Evolutionary conservation across 2,888 invertebrate species (phyloP), one percentile per base, ranked within the genome.

Genomic region (Eucriotettix oculatus): DNA sequence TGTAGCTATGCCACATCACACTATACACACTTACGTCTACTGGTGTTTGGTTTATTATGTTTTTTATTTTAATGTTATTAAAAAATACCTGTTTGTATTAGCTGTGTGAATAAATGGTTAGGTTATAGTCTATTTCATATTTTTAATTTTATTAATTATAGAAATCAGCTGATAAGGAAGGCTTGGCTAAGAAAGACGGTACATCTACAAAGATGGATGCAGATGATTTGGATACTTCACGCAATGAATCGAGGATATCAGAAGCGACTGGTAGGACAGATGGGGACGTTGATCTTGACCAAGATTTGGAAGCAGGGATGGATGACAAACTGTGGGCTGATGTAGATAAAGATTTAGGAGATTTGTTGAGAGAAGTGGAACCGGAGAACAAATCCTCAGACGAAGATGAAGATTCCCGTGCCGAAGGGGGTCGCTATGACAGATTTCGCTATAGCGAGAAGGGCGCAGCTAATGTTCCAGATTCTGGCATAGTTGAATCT

Each of bases 271-370:
- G 29, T 29, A 16, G 57, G 44, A 10, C 52, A 10, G 40, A 53
- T 17, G 58, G 10, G 29, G 61, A 43, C 62, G 66, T 75, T 41
- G 82, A 77, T 44, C 10, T 60, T 40, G 71, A 71, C 42, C 68
- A 69, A 12, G 73, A 75, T n/a, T 54, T 59, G 54, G 61, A 61
- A 54, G 42, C 53, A 42, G 80, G 75, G 62, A 62, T 65, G 58
- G 83, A 84, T 66, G 86, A 86, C 67, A 86, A 87, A 68, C 69
- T 86, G 60, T 88, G 88, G 88, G 87, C 85, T 41, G 87, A 87
- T 71, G 87, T 88, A 42, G 87, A 88, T 70, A 88, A 88, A 69
- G 87, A 87, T 71, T 77, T 89, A 62, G 87, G 87, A 9, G 87
- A 87, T 68, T 76, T 89, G 58, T 74, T 89, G 44, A 80, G 85